phyloP scores from a whole-genome alignment of 2,797 vertebrate species.

The Hydrophis major region DNA sequence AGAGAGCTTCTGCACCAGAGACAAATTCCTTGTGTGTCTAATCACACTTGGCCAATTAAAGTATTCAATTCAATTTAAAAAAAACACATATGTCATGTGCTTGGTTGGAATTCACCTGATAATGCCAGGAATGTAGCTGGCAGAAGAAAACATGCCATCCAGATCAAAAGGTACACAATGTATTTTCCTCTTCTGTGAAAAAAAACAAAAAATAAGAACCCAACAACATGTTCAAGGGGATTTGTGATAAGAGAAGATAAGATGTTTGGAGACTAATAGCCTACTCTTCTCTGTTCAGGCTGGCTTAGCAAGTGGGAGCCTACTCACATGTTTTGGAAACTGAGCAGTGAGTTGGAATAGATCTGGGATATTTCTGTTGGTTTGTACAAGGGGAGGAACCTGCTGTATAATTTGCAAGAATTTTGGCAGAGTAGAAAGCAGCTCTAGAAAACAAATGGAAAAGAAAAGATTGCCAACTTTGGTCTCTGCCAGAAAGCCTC shows the following conservation, averaged over 20 bases:
- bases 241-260: background rate
- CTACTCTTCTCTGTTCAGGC: background rate
- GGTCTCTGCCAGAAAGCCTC: background rate
- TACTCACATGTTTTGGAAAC: background rate
- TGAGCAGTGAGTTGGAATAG: background rate
- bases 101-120: background rate
- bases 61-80: background rate
- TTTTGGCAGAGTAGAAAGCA: slow-evolving; percentile 63
- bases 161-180: background rate
- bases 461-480: slow-evolving; percentile 30
- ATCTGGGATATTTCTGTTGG: slow-evolving; percentile 55
- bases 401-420: background rate
- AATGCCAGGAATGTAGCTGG: background rate
- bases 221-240: background rate
- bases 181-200: background rate
- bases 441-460: slow-evolving; percentile 55
- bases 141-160: slow-evolving; percentile 1
- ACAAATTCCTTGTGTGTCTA: background rate
- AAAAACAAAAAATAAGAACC: background rate
- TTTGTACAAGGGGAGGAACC: slow-evolving; percentile 50
- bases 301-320: background rate
- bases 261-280: background rate
- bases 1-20: background rate
- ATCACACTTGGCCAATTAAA: background rate
- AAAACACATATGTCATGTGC: background rate